Percentiles rank a stretch among this genome's conserved stretches.
Evolutionary conservation across 1,140 invertebrate genomes (phyloP).

Genomic region (Apocrypta bakeri): DNA sequence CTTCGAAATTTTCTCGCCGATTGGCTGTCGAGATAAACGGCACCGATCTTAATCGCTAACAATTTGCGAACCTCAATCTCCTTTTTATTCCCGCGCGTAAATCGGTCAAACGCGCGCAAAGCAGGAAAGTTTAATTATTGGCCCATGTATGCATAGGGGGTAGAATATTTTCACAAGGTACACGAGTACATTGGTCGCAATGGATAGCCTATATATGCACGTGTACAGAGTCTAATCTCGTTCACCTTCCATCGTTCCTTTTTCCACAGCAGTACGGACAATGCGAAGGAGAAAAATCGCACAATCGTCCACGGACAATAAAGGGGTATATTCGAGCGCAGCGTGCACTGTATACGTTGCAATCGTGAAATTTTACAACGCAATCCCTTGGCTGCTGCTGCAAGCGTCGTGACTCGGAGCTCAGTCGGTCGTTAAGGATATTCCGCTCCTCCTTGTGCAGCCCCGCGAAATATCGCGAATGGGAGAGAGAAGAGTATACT

Average conservation of each 20-base stretch:
- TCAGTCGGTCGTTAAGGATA: conserved; percentile 42
- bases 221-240: background rate
- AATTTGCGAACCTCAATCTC: background rate
- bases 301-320: conserved; percentile 42
- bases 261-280: background rate
- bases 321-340: conserved; percentile 12
- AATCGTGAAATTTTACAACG: conserved; percentile 49
- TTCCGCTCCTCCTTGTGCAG: conserved; percentile 20
- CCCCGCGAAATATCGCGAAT: conserved; percentile 37
- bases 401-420: conserved; percentile 44
- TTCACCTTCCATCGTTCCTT: too few relatives aligned
- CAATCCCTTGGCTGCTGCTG: conserved; percentile 24
- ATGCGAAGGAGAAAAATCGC: conserved; percentile 29
- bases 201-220: background rate
- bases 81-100: background rate
- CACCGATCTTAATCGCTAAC: background rate
- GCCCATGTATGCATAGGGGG: background rate
- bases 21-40: background rate
- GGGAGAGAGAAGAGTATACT: background rate
- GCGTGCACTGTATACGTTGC: conserved; percentile 30
- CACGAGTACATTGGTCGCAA: too few relatives aligned
- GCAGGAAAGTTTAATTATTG: conserved; percentile 5
- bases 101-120: background rate
- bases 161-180: background rate
- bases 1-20: background rate